Evolutionary conservation across 1,140 invertebrate genomes (phyloP), one percentile per base, ranked within the genome.

Genomic region (Zeugodacus cucurbitae): DNA sequence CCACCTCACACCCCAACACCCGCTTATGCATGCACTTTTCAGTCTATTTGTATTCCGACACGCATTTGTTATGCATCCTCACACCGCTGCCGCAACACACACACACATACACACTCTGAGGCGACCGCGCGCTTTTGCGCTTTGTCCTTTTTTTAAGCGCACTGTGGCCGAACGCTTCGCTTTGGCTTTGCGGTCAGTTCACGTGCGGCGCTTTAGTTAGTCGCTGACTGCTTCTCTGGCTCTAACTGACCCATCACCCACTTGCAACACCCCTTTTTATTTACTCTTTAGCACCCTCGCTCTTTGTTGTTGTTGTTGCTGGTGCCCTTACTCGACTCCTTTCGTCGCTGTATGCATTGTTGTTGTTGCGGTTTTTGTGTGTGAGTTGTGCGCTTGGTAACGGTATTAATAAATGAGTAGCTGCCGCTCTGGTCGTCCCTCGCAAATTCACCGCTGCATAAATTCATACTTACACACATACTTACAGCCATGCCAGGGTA

Each of bases 121-220:
- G 37, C 20, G 37, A 11, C 70, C 32, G 70, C 64, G 29, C 4
- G 64, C 70, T 74, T 34, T 70, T 34, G 4, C 11, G 32, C 64
- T 70, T 70, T 32, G 32, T 70, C 64, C 64, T 37, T 70, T 70
- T 22, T 67, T 41, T 37, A 44, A 26, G 5, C 7, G 58, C 22
- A 22, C 70, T 74, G n/a, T 74, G 64, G 64, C 26, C 29, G 10
- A 11, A 67, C 64, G 58, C 64, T 32, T 74, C 17, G 14, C 14
- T 74, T 74, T 44, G 70, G 70, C 70, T 41, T 74, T 74, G 70
- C 70, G 70, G 70, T 74, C 70, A n/a, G 34, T 74, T 74, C 70
- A 37, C 37, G 32, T 67, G 64, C 64, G n/a, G 20, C 5, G 37
- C 70, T 74, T 41, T 41, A n/a, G 48, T 41, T 41, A n/a, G 48